Base-by-base conservation (phyloP, 2,888 invertebrate species). In the Scelioninae gen. 2 region DNA sequence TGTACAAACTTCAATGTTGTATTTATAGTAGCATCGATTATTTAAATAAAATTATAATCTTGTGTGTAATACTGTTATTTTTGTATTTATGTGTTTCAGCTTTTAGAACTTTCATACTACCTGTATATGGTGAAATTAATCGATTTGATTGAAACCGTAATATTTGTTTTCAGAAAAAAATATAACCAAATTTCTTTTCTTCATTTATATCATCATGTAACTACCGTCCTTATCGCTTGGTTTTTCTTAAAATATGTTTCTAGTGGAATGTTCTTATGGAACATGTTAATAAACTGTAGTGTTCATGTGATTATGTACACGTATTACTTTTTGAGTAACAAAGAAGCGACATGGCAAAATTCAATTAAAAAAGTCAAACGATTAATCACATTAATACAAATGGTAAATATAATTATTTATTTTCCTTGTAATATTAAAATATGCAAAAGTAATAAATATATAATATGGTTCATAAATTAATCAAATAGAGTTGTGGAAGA, bases 231-330 rank as follows among this genome's bases (percentile, higher is more conserved):
- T 0, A 82, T 93, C 0, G 79, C 89, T 0, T 93, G 91, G 89
- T 35, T 88, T 0, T 88, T 85, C 0, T 84, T 88, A 2, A 92
- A 90, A 85, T 90, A 89, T 80, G 84, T 90, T 60, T 88, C 87
- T 89, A 92, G 91, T 77, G 91, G 89, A 28, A 89, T 91, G 83
- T 84, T 89, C 0, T 87, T 90, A 0, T 89, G 91, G 79, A 86
- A 89, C 0, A 85, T 90, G 0, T 82, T 91, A 81, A 70, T 92
- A 28, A 94, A 94, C 82, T 89, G 88, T 43, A 82, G 86, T 0
- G 89, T 93, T 0, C 93, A 94, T 77, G 88, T 92, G 0, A 81
- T 93, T 2, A 93, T 93, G 93, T 94, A 94, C 81, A 87, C 88
- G 0, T 94, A 94, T 84, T 94, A 94, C 80, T 87, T 91, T 4